Evolutionary conservation across 1,140 invertebrate genomes (phyloP).

Genomic region (Caenorhabditis latens): DNA sequence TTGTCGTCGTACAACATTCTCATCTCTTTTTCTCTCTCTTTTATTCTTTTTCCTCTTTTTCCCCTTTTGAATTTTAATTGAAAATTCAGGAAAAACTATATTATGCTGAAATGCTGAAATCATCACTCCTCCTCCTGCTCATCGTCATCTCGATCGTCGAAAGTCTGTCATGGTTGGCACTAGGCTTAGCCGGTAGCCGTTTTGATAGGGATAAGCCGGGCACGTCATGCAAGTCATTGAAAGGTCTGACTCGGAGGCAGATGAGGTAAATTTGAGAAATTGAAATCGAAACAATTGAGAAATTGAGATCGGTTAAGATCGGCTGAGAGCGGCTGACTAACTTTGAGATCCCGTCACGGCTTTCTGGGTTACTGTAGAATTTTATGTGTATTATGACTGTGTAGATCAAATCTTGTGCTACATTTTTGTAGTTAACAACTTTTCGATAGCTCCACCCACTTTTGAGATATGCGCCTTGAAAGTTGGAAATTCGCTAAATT

Average conservation of each 20-base stretch:
- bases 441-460: no score
- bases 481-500: no score
- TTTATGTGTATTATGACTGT: no score
- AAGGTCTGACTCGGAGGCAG: constrained; percentile 55
- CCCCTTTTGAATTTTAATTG: no score
- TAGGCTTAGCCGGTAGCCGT: constrained; percentile 16
- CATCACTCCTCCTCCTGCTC: background rate
- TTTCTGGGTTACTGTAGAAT: no score
- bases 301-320: background rate
- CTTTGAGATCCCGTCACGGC: no score
- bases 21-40: background rate
- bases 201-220: constrained; percentile 57
- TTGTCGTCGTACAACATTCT: background rate
- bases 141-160: background rate
- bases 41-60: background rate
- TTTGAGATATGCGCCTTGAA: no score
- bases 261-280: constrained; percentile 58
- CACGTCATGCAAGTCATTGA: constrained; percentile 53
- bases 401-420: no score
- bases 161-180: constrained; percentile 39
- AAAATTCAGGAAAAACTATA: constrained; percentile 79
- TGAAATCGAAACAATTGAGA: no score
- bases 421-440: no score
- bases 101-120: constrained; percentile 83
- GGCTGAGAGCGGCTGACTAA: no score